Base-by-base conservation (phyloP, 2,888 invertebrate species). In the Mesorhabditis sp. region DNA sequence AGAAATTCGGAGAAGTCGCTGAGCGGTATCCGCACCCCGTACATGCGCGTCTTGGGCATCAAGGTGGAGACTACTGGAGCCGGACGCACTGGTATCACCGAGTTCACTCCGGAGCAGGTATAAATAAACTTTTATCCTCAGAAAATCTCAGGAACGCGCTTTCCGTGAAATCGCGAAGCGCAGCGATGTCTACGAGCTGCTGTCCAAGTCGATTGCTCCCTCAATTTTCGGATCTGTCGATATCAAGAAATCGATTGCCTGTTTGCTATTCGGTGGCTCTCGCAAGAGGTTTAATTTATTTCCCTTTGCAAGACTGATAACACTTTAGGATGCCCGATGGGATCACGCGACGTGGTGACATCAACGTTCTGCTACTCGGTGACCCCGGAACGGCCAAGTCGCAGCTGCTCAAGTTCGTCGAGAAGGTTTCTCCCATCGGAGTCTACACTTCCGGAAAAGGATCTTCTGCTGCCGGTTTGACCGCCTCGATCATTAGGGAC, bases 331-430 rank as follows among this genome's bases (percentile, higher is more conserved):
- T 98, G 80, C 98, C 98, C 0, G 98, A 98, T 87, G 97, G 97
- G 1, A 88, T 98, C 71, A 93, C 92, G 0, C 90, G 98, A 10
- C 90, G 98, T 86, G 98, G 98, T 4, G 98, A 98, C 86, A 95
- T 98, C 76, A 98, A 98, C 86, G 90, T 98, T 42, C 88, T 98
- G 13, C 77, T 98, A 72, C 89, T 98, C 44, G 98, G 98, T 62
- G 98, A 98, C 89, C 98, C 98, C 0, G 98, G 98, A 83, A 98
- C 98, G 0, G 98, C 98, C n/a, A 98, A 98, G 87, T 95, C 95
- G 0, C 98, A 98, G 86, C 88, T 98, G 70, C 88, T 98, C 7
- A 98, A 98, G 88, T 98, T 98, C 86, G 96, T 95, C 0, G 96
- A 98, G 87, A n/a, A 72, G 69, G 79, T 80, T 6, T 73, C 84